Conservation (phyloP, 1,140 invertebrate genomes). For the Rhopalosiphum maidis region DNA sequence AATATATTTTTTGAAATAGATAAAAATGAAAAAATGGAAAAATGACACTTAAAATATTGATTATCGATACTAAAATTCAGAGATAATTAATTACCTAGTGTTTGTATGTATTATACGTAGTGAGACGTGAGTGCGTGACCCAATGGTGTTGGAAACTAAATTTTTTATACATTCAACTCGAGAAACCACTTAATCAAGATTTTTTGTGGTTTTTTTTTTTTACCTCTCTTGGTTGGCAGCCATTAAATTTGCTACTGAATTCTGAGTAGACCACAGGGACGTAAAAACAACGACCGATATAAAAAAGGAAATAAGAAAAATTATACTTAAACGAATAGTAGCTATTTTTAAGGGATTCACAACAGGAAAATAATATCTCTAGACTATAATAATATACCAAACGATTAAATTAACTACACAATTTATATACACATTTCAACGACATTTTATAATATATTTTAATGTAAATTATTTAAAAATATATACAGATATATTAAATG, state of each 20-base stretch:
- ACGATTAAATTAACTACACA: not conserved
- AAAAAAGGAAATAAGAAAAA: not conserved
- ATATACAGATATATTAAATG: not conserved
- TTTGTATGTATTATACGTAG: not conserved
- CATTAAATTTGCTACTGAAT: slow-evolving; percentile 10
- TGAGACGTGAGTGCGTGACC: too few relatives aligned
- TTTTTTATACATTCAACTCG: not conserved
- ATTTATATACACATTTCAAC: not conserved
- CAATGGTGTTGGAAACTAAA: not conserved
- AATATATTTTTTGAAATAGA: not conserved
- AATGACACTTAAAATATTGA: not conserved
- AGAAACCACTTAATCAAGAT: not conserved
- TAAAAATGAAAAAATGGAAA: not conserved
- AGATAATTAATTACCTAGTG: not conserved
- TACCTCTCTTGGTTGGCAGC: not conserved
- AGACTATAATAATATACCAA: not conserved
- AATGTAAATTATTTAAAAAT: not conserved
- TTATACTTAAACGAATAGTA: not conserved
- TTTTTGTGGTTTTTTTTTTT: not conserved
- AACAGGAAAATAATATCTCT: not conserved
- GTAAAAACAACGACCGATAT: not conserved
- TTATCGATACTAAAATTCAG: not conserved
- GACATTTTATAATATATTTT: not conserved
- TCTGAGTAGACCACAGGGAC: not conserved
- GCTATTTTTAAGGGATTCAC: not conserved